Base-by-base conservation (phyloP, 2,888 invertebrate genomes). In the Drosophila siamana region DNA sequence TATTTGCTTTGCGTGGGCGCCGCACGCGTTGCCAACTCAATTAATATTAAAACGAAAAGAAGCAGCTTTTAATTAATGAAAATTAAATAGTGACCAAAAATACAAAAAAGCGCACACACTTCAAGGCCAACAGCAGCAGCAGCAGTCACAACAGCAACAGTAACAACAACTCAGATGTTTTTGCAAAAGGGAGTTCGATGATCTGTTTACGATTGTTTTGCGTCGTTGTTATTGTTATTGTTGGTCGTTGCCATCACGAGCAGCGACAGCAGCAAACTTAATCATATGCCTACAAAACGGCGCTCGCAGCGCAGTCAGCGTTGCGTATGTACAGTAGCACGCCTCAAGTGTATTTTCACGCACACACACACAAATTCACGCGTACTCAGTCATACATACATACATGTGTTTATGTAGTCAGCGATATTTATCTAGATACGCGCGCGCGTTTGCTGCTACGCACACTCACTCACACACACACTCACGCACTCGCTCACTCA, bases 171-270 rank as follows among this genome's bases (percentile, higher is more conserved):
- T 55, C 56, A 48, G 28, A 22, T 46, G 64, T 36, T 54, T 61
- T 64, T 36, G 62, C 68, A 11, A 64, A 69, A 70, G 71, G 70
- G 88, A 89, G 91, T 91, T 90, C 90, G 90, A 90, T 89, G 90
- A 90, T 90, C 90, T 90, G 90, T 89, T 90, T 90, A 91, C 87
- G 89, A 83, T 89, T 89, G 87, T 83, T 76, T 79, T 68, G 66
- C 78, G 61, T 22, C 62, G 43, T 41, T 56, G 62, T 48, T 61
- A 40, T 44, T n/a, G n/a, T 63, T 72, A 47, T 46, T 65, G 46
- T 67, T 80, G 86, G 74, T 83, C 79, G 86, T 84, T 84, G 84
- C 63, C 82, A 85, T 77, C 65, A 33, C 74, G 60, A 67, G 52
- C 60, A 52, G 44, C 51, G 59, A 44, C n/a, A n/a, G n/a, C n/a